A percentile compares a stretch with the other conserved stretches of the same genome.
Evolutionary conservation across 2,888 invertebrate species (phyloP).

Genomic region (Macrophya annulata): DNA sequence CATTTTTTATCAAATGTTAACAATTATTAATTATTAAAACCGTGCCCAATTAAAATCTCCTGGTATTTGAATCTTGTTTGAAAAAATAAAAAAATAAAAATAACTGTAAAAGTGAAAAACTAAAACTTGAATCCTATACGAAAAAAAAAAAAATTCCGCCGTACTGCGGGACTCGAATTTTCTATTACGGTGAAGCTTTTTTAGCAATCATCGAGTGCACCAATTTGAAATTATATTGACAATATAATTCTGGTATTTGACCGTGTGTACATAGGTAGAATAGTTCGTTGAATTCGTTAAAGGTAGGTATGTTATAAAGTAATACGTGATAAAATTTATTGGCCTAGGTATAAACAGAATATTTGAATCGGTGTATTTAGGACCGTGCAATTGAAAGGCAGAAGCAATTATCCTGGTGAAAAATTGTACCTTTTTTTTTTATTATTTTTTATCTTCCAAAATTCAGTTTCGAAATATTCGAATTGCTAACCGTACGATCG

Average conservation of each 20-base stretch:
- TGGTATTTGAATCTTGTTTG: too few species aligned
- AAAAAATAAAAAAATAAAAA: too few species aligned
- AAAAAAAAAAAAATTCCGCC: not conserved
- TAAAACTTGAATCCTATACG: not conserved
- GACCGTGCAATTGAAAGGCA: slow-evolving; percentile 25
- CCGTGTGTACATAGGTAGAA: not conserved
- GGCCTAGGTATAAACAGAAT: slow-evolving; percentile 36
- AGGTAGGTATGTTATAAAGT: not conserved
- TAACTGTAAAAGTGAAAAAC: not conserved
- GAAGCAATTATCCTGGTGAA: slow-evolving; percentile 6
- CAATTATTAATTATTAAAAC: not conserved
- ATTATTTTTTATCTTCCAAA: not conserved
- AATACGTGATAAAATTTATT: slow-evolving; percentile 36
- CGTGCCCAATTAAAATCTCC: not conserved
- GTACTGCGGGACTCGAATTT: not conserved
- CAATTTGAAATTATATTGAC: not conserved
- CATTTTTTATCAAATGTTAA: not conserved
- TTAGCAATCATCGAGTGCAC: slow-evolving; percentile 1
- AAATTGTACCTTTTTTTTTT: not conserved
- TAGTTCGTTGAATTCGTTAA: not conserved
- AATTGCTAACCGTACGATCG: not conserved
- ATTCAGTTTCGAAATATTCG: slow-evolving; percentile 6
- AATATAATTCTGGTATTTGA: not conserved
- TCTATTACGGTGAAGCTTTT: not conserved
- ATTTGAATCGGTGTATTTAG: slow-evolving; percentile 25